Percentiles rank a stretch among this genome's conserved stretches.
Conservation (phyloP, 2,888 invertebrate genomes). For the Caenorhabditis drosophilae region DNA sequence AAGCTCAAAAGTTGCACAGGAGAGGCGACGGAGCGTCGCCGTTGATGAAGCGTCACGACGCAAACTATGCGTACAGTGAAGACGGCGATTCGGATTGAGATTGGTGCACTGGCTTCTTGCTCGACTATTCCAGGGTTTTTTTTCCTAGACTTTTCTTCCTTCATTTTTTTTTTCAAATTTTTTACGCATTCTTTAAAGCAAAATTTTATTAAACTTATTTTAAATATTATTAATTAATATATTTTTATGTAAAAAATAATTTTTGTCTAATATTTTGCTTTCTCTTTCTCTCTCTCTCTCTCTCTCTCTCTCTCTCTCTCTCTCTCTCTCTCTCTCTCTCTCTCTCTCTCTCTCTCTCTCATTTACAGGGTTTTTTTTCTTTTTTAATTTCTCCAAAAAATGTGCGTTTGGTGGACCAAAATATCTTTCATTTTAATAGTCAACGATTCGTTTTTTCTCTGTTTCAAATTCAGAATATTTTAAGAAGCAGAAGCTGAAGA, state of each 20-base stretch:
- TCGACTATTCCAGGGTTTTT: constrained; percentile 1
- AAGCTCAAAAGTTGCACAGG: constrained; percentile 23
- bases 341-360: too few species aligned
- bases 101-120: too few species aligned
- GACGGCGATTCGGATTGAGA: constrained; percentile 48
- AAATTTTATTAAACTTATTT: background rate
- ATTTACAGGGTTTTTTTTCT: too few species aligned
- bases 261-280: constrained; percentile 11
- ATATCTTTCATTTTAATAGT: too few species aligned
- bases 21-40: constrained; percentile 52
- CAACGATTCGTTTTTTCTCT: too few species aligned
- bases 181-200: constrained; percentile 1
- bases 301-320: too few species aligned
- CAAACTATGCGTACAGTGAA: constrained; percentile 53
- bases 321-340: too few species aligned
- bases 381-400: too few species aligned
- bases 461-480: too few species aligned
- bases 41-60: constrained; percentile 53
- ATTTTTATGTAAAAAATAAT: constrained; percentile 3
- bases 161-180: too few species aligned
- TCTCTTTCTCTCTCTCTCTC: constrained; percentile 4
- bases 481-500: too few species aligned
- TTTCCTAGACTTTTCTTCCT: background rate
- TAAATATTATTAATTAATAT: background rate
- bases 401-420: too few species aligned